Conservation (phyloP, 2,888 invertebrate genomes). For the Erebia epiphron region DNA sequence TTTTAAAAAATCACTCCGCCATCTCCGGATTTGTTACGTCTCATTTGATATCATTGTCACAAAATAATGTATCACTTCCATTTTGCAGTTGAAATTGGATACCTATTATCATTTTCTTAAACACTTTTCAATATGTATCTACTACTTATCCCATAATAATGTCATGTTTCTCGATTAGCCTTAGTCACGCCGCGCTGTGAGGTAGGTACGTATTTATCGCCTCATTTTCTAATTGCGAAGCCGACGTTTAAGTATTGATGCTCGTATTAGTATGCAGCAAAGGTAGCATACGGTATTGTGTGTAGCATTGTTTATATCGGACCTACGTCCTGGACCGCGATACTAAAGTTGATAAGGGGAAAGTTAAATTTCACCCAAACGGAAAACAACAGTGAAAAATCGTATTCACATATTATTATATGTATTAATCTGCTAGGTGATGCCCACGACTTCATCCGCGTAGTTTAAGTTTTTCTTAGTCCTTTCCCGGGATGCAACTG, state of each 20-base stretch:
- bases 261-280: slow-evolving; percentile 63
- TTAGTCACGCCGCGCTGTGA: slow-evolving; percentile 5
- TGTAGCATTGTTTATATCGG: slow-evolving; percentile 57
- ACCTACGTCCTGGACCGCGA: slow-evolving; percentile 52
- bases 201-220: slow-evolving; percentile 31
- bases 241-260: slow-evolving; percentile 34
- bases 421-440: too few species aligned
- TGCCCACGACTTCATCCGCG: too few species aligned
- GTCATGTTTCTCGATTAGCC: neutral
- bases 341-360: slow-evolving; percentile 64
- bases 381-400: slow-evolving; percentile 44
- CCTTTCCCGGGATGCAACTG: too few species aligned
- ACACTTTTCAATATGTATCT: neutral
- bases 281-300: slow-evolving; percentile 54
- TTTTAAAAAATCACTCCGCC: too few species aligned
- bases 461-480: too few species aligned
- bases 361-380: slow-evolving; percentile 69
- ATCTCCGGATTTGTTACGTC: too few species aligned
- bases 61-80: too few species aligned
- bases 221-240: slow-evolving; percentile 37
- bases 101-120: too few species aligned
- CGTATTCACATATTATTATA: neutral
- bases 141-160: neutral
- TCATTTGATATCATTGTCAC: too few species aligned
- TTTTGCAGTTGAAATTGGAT: too few species aligned